Percentiles rank a stretch among this genome's conserved stretches.
Conservation (phyloP, 2,888 invertebrate genomes). For the Pseudoips prasinana region DNA sequence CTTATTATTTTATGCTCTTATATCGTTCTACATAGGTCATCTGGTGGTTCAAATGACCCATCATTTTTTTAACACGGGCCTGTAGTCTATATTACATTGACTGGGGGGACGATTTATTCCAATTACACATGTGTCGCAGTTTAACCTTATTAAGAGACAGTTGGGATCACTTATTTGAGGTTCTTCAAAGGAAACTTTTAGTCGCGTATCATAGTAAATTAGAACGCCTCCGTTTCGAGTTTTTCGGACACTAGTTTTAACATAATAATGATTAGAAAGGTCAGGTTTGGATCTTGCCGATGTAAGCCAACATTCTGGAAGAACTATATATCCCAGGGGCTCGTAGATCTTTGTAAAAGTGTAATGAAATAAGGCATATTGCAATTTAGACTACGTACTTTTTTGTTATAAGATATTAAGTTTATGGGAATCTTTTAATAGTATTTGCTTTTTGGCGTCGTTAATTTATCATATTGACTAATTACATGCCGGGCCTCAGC, state of each 20-base stretch:
- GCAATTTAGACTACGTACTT: no score
- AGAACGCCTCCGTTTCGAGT: not conserved
- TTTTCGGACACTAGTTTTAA: not conserved
- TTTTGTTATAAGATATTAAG: no score
- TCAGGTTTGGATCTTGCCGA: not conserved
- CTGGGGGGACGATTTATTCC: not conserved
- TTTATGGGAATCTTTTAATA: not conserved
- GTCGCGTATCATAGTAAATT: no score
- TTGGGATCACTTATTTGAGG: not conserved
- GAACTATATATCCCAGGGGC: not conserved
- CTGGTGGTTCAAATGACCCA: no score
- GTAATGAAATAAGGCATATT: no score
- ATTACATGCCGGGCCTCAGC: no score
- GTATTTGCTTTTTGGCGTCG: not conserved
- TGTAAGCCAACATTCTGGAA: not conserved
- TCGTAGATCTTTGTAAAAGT: not conserved
- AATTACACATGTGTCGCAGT: no score
- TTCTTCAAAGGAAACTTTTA: not conserved
- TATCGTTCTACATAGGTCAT: no score
- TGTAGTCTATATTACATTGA: not conserved
- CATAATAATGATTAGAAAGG: not conserved
- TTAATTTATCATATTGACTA: not conserved
- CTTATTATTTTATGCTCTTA: no score
- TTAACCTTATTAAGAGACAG: not conserved
- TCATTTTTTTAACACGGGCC: no score